Evolutionary conservation across 1,140 invertebrate genomes (phyloP), one percentile per base, ranked within the genome.

Genomic region (fruit fly (Drosophila melanogaster)): DNA sequence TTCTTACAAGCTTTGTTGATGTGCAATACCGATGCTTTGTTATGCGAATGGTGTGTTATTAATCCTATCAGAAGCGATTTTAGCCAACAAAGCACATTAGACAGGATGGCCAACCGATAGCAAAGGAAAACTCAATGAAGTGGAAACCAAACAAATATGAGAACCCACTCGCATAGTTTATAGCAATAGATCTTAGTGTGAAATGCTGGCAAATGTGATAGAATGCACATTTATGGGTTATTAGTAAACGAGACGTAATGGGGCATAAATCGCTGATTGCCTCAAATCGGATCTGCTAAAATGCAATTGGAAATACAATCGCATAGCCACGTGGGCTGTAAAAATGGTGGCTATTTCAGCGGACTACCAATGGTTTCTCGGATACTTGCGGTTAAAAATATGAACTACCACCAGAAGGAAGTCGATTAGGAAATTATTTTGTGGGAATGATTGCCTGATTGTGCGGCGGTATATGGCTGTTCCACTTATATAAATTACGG

Each of bases 11-110:
- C 38, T 53, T 38, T 49, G 22, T 60, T 54, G 14, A 50, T 59
- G 53, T 56, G 19, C 19, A 60, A 24, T 56, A 10, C n/a, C 30
- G 55, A 56, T 55, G n/a, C 55, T 2, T 60, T 60, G 38, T 43
- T 12, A 54, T 43, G 38, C 22, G 26, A 24, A 19, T 38, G 33
- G 50, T 14, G 19, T 15, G 33, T 19, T 60, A 59, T 54, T 37
- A 56, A 60, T 60, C 57, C 49, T 38, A 56, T 60, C 50, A 38
- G 57, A 17, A 60, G 38, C 33, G 57, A 60, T 60, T 60, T 56
- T 33, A 56, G 33, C 50, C 17, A 24, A 15, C 47, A 37, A 11
- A 15, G 59, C 33, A 40, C 19, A 40, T 26, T 40, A 19, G 22
- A 40, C 19, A 35, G 19, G n/a, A 26, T 15, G 12, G n/a, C 33